Conservation (phyloP, 2,113 vertebrate genomes). For the Arvicanthis niloticus region DNA sequence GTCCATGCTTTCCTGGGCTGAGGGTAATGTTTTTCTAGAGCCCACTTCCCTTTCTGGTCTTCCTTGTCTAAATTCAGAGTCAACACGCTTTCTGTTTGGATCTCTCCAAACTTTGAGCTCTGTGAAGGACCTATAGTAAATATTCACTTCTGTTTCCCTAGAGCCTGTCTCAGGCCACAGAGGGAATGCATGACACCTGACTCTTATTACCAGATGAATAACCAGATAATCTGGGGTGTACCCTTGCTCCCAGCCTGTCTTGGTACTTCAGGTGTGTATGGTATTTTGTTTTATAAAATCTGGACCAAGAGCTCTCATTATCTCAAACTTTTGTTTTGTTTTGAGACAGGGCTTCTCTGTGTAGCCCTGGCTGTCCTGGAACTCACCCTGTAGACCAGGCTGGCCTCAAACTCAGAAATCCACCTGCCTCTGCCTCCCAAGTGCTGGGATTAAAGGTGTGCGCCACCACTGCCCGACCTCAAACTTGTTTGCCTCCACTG, state of each 20-base stretch:
- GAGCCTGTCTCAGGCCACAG: background rate
- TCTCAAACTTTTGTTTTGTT: background rate
- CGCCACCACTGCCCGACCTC: background rate
- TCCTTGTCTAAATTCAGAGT: background rate
- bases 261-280: background rate
- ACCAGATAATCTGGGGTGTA: background rate
- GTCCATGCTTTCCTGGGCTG: background rate
- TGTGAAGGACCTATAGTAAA: background rate
- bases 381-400: too few relatives aligned
- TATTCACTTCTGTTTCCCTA: background rate
- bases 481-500: background rate
- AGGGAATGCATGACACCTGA: background rate
- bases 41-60: background rate
- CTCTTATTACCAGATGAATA: background rate
- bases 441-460: too few relatives aligned
- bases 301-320: background rate
- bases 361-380: too few relatives aligned
- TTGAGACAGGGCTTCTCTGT: too few relatives aligned
- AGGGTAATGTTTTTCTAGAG: background rate
- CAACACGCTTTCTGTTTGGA: background rate
- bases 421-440: too few relatives aligned
- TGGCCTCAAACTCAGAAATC: too few relatives aligned
- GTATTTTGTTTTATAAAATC: constrained; percentile 51
- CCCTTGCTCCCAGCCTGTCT: background rate
- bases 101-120: background rate